Conservation (phyloP, 2,797 vertebrate genomes). For the Aldrovandia affinis region DNA sequence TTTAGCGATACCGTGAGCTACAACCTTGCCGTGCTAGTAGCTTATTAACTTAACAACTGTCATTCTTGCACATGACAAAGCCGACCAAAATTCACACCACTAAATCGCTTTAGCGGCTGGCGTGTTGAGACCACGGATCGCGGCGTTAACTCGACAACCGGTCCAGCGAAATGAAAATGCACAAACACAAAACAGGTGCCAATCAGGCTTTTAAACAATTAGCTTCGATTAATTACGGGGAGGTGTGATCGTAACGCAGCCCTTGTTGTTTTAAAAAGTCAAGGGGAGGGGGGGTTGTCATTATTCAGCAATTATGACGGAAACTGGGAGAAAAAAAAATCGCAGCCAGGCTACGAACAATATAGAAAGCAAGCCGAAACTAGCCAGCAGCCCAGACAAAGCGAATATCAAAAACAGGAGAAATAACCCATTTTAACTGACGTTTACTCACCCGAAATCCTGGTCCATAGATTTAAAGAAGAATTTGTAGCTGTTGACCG, state of each 20-base stretch:
- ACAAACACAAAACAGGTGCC: constrained; percentile 37
- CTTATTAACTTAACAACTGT: background rate
- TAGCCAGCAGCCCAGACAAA: constrained; percentile 31
- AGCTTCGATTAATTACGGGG: constrained; percentile 21
- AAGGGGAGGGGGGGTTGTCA: background rate
- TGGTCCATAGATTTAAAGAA: constrained; percentile 99
- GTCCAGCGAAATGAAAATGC: constrained; percentile 20
- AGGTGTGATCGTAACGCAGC: constrained; percentile 26
- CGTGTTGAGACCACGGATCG: background rate
- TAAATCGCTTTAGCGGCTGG: background rate
- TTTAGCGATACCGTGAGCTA: background rate
- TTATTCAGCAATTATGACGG: constrained; percentile 18
- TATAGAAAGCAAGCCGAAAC: constrained; percentile 1
- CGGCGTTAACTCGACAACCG: constrained; percentile 3
- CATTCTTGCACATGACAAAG: background rate
- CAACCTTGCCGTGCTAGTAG: background rate
- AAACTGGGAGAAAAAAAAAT: background rate
- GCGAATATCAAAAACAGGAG: background rate
- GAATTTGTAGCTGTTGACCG: constrained; percentile 95
- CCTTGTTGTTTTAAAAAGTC: constrained; percentile 9
- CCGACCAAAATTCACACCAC: background rate
- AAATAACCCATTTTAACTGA: constrained; percentile 6
- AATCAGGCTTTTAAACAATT: constrained; percentile 34
- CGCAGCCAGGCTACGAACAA: background rate
- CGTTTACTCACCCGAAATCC: constrained; percentile 91